Percentiles rank a stretch among this genome's conserved stretches.
These are phyloP conservation scores for Cyphomyrmex costatus DNA, from an alignment of 1,140 invertebrate genomes.

Conservation along the genomic window DNA sequence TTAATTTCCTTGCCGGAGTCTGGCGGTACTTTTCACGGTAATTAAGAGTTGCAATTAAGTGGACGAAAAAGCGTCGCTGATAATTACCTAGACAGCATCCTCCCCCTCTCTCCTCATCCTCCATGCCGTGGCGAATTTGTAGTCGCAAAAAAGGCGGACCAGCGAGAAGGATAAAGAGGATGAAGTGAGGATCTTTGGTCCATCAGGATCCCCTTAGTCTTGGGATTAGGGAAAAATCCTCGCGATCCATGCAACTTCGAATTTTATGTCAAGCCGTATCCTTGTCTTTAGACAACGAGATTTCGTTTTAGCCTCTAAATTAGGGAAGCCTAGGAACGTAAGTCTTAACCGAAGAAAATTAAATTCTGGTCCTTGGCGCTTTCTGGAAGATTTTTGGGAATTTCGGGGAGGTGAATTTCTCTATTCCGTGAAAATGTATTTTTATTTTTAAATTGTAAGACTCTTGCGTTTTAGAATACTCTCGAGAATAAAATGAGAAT, in stretches of 20 bases:
- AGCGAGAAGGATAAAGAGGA: neutral
- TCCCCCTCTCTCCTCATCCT: neutral
- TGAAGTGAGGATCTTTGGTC: constrained; percentile 21
- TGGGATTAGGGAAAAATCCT: constrained; percentile 37
- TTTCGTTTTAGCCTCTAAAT: constrained; percentile 20
- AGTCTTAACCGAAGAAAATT: constrained; percentile 32
- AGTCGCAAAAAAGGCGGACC: neutral
- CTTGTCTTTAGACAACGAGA: constrained; percentile 25
- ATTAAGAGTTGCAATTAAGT: constrained; percentile 65
- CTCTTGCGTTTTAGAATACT: neutral
- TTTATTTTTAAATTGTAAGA: neutral
- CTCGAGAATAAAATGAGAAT: neutral
- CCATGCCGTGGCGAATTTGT: constrained; percentile 35
- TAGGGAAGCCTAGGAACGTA: neutral
- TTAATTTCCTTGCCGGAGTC: constrained; percentile 55
- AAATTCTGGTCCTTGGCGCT: neutral
- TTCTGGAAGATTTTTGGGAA: neutral
- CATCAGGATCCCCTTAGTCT: constrained; percentile 27
- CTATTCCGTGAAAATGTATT: neutral
- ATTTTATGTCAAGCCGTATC: constrained; percentile 31
- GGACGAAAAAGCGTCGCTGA: constrained; percentile 46
- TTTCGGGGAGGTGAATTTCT: neutral
- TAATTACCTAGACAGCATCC: constrained; percentile 22
- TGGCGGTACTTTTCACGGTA: constrained; percentile 47
- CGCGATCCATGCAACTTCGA: constrained; percentile 27